phyloP scores from a whole-genome alignment of 2,797 vertebrate genomes.

The Gallirallus australis region DNA sequence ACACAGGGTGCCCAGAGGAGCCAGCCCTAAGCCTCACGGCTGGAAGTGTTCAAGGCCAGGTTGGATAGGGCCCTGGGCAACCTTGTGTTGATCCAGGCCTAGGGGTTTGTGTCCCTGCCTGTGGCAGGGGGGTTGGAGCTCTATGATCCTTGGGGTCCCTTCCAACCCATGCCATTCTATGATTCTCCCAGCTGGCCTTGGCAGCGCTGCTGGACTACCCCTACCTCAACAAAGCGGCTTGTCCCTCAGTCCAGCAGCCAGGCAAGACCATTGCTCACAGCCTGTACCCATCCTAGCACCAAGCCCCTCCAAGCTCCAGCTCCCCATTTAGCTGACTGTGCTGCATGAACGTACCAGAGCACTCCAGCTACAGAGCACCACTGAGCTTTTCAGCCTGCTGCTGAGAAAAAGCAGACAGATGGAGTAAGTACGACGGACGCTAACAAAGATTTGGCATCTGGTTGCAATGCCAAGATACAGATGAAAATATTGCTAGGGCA shows the following conservation, averaged over 20 bases:
- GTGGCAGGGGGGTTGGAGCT: too few species aligned
- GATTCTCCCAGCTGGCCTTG: too few species aligned
- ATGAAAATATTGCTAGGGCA: neutral
- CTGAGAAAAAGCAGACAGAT: neutral
- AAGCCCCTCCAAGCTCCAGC: neutral
- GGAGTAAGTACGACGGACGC: neutral
- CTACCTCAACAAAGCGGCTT: neutral
- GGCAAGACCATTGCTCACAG: neutral
- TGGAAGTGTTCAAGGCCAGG: too few species aligned
- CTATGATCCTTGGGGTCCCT: too few species aligned
- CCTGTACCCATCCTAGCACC: neutral
- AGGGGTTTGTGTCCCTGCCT: too few species aligned
- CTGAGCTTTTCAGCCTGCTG: neutral
- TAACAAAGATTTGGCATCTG: neutral
- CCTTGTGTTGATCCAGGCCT: too few species aligned
- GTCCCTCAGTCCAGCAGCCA: neutral
- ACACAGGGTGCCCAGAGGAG: neutral
- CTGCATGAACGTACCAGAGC: fast-evolving
- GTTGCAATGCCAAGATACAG: neutral
- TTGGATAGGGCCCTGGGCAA: too few species aligned
- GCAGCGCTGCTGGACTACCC: neutral
- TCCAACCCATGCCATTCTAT: too few species aligned
- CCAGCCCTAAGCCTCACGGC: neutral
- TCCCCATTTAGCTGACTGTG: neutral
- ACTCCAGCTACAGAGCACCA: neutral